Base-by-base conservation (phyloP, 2,888 invertebrate genomes). In the Cephus spinipes region DNA sequence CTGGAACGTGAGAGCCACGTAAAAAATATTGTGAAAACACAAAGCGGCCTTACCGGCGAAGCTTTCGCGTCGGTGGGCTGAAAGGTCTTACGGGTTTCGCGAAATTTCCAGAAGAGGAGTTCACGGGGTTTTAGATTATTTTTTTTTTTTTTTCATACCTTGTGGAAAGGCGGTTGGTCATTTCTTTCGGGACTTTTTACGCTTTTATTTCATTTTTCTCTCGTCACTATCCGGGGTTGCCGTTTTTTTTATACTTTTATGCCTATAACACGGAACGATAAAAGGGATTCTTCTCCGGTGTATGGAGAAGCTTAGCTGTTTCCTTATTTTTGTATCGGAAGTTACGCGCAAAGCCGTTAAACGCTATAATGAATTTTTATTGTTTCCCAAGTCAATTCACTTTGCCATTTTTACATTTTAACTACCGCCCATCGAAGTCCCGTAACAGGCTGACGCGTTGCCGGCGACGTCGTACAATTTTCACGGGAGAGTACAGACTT, bases 151-250 rank as follows among this genome's bases (percentile, higher is more conserved):
- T 23, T 55, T 35, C 35, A 12, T 35, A 35, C 12, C 55, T 23
- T 3, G 9, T 23, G 55, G 55, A 23, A 9, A 55, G 0, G 9
- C 9, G 9, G 23, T 23, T 23, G 9, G 69, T 69, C 68, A 69
- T 74, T 40, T 77, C 4, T n/a, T 34, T 69, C 40, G 1, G 12
- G 31, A 15, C 40, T 33, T 73, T 31, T 73, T 55, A 55, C 23
- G 4, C 15, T 12, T 55, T 36, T 30, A 71, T 34, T 74, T 76
- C 15, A 32, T 32, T 35, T 69, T 76, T 74, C 34, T 76, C 74
- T 76, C 73, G 23, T 30, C 69, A 2, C 9, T 6, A 23, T 9
- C 9, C 15, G 23, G 9, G 55, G 23, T 34, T 34, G 9, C 2
- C 23, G 6, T 0, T 23, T 23, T 15, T 55, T 55, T 55, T 1